Base-by-base conservation (phyloP, 2,113 vertebrate species). In the Anoplopoma fimbria region DNA sequence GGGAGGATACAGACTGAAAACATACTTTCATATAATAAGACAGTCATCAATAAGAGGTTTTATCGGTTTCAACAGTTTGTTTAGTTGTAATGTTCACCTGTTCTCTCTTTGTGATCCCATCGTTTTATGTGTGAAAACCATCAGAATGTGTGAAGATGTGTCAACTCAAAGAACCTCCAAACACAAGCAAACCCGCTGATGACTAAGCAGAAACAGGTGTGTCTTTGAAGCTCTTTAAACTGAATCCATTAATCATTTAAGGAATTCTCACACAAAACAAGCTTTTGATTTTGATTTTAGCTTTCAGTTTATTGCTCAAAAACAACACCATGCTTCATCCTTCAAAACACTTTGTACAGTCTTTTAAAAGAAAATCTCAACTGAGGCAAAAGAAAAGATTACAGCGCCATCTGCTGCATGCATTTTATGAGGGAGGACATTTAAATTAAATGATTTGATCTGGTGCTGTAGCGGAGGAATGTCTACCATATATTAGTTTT, bases 191-290 rank as follows among this genome's bases (percentile, higher is more conserved):
- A 47, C 13, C 69, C 5, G 31, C 77, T 91, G 91, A 94, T 94
- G 90, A 45, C 55, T 76, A 87, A 91, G 68, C 31, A 84, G 65
- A 36, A 69, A 57, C 92, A 92, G 90, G 79, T 90, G 86, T 55
- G 84, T 64, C 29, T 79, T 33, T 69, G 25, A 69, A 62, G 31
- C 58, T 7, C 0, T 29, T 42, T 42, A 0, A 40, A n/a, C 15
- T 10, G 9, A 33, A 60, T 9, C 33, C 4, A 3, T 0, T 0
- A 17, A 40, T 21, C 2, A 0, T 47, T 36, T 14, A 2, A 75
- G 7, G 55, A n/a, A 49, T 0, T 21, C 27, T 65, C 64, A 36
- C 14, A n/a, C 69, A 51, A 29, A 9, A 49, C 7, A 67, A 23
- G 2, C 10, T 31, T 53, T 42, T 6, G 31, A 64, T 31, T 6